phyloP scores from a whole-genome alignment of 2,113 vertebrate genomes.

The Phylloscopus trochiloides region DNA sequence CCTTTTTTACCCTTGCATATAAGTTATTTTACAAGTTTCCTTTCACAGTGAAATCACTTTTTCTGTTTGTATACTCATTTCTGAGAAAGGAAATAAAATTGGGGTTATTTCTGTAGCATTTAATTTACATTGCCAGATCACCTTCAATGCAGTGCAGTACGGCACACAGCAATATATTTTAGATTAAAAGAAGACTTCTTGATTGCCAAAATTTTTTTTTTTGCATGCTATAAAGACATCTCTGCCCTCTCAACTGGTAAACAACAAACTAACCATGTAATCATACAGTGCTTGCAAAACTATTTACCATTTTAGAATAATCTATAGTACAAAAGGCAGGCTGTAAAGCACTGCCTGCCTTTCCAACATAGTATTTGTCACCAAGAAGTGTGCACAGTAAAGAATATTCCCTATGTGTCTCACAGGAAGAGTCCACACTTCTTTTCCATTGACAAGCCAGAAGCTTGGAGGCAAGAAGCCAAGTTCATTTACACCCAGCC shows the following conservation, averaged over 20 bases:
- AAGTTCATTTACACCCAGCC: neutral
- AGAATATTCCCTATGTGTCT: rapidly evolving
- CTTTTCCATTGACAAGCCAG: neutral
- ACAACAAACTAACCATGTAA: neutral
- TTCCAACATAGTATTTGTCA: neutral
- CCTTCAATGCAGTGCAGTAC: neutral
- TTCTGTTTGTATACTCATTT: neutral
- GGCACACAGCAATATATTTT: neutral
- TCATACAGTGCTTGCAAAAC: neutral
- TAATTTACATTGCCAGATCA: neutral
- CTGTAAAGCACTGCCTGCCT: neutral
- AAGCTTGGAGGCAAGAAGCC: neutral
- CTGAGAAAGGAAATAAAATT: neutral
- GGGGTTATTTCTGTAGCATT: neutral
- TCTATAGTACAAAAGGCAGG: neutral
- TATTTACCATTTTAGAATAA: neutral
- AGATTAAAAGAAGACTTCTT: neutral
- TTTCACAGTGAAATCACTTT: neutral
- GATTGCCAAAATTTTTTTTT: neutral
- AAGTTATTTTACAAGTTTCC: neutral
- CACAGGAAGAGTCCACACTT: neutral
- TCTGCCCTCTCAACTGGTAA: neutral
- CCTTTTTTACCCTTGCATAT: neutral
- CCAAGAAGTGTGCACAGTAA: neutral
- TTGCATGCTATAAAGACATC: neutral